Percentiles rank a stretch among this genome's conserved stretches.
These are phyloP conservation scores for Ispidina picta DNA, from an alignment of 2,797 vertebrate species.

Conservation along the genomic window DNA sequence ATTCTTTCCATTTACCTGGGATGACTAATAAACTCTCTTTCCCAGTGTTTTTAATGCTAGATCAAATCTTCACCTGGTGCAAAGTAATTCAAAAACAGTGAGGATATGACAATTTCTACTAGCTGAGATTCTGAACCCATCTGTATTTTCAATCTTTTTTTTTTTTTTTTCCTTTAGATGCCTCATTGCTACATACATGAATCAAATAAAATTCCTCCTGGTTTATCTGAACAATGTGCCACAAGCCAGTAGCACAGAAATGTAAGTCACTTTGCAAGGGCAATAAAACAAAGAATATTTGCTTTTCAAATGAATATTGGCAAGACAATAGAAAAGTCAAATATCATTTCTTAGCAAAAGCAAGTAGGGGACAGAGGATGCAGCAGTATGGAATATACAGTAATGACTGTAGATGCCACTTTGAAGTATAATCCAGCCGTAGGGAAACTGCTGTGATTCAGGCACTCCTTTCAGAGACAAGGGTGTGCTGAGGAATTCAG, in stretches of 20 bases:
- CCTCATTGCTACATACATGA: neutral
- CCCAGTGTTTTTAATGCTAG: neutral
- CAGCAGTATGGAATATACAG: neutral
- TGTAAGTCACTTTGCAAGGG: neutral
- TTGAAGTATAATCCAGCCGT: neutral
- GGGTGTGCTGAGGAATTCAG: neutral
- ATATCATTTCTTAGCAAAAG: neutral
- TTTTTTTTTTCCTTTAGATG: neutral
- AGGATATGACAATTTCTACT: neutral
- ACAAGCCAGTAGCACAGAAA: neutral
- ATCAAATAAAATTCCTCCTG: neutral
- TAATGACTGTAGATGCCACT: neutral
- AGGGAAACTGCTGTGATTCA: neutral
- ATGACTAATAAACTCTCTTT: conserved; percentile 58
- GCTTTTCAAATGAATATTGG: neutral
- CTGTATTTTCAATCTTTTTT: neutral
- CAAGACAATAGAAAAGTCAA: neutral
- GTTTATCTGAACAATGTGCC: neutral
- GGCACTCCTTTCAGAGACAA: neutral
- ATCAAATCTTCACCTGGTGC: neutral
- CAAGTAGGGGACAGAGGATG: neutral
- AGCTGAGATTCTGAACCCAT: neutral
- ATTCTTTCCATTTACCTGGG: conserved; percentile 67
- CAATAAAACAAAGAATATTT: neutral
- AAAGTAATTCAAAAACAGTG: neutral